These are phyloP conservation scores for Euglossa dilemma DNA, from an alignment of 1,140 invertebrate species.

Conservation along the genomic window DNA sequence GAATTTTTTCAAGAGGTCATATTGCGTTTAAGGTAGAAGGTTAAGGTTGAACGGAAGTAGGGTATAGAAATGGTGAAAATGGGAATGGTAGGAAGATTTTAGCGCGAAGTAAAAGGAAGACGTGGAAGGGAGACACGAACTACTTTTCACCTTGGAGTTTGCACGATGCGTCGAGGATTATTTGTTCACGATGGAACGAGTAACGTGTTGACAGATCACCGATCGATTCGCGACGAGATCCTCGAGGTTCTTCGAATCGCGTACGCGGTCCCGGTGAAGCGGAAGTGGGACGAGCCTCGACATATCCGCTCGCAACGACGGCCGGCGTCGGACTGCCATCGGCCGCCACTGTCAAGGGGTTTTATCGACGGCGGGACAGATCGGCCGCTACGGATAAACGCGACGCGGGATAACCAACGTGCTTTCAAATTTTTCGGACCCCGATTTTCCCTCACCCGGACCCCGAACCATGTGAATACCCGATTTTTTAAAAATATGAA, in stretches of 20 bases:
- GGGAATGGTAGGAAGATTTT: too few species aligned
- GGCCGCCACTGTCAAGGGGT: slow-evolving; percentile 57
- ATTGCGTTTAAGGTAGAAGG: too few species aligned
- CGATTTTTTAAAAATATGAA: too few species aligned
- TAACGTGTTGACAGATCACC: neutral
- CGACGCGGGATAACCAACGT: neutral
- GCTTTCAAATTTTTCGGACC: neutral
- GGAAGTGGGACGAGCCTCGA: slow-evolving; percentile 34
- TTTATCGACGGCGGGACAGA: slow-evolving; percentile 64
- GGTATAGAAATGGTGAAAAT: too few species aligned
- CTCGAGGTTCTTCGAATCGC: slow-evolving; percentile 22
- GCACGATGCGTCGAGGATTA: neutral
- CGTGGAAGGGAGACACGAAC: neutral
- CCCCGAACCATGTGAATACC: too few species aligned
- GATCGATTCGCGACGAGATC: slow-evolving; percentile 16
- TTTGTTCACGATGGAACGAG: neutral
- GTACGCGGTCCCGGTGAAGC: slow-evolving; percentile 17
- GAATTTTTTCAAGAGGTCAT: too few species aligned
- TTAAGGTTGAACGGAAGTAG: too few species aligned
- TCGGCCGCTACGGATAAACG: slow-evolving; percentile 36
- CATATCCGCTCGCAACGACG: slow-evolving; percentile 63
- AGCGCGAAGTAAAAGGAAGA: too few species aligned
- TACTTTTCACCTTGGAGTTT: neutral
- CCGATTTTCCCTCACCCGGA: neutral
- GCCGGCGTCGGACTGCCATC: slow-evolving; percentile 62